Evolutionary conservation across 2,888 invertebrate genomes (phyloP).

Genomic region (Chloroclysta siterata): DNA sequence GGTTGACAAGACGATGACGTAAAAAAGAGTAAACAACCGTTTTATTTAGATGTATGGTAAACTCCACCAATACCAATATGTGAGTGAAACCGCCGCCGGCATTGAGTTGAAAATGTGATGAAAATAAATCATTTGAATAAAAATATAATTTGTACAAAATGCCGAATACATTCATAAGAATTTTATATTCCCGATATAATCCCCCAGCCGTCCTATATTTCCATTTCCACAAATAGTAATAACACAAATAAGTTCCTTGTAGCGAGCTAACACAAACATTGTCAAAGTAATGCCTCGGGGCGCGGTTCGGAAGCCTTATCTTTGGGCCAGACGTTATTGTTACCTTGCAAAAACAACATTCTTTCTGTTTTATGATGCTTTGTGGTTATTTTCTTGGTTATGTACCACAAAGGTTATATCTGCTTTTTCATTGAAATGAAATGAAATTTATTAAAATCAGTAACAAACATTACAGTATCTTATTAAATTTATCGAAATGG

Average conservation of each 20-base stretch:
- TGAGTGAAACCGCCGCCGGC: too few relatives aligned
- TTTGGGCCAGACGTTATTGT: slow-evolving; percentile 17
- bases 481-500: too few relatives aligned
- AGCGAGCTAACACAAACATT: slow-evolving; percentile 24
- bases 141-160: not conserved
- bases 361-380: slow-evolving; percentile 7
- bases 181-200: slow-evolving; percentile 4
- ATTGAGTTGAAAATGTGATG: too few relatives aligned
- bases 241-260: not conserved
- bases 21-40: too few relatives aligned
- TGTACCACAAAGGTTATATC: not conserved
- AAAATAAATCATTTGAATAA: too few relatives aligned
- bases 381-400: not conserved
- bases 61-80: too few relatives aligned
- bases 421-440: too few relatives aligned
- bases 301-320: slow-evolving; percentile 23
- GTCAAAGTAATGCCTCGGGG: slow-evolving; percentile 25
- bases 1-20: too few relatives aligned
- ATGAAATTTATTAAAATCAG: too few relatives aligned
- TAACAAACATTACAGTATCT: too few relatives aligned
- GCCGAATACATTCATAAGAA: not conserved
- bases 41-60: too few relatives aligned
- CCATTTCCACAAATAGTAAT: slow-evolving; percentile 4
- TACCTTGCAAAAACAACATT: slow-evolving; percentile 15
- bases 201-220: not conserved